Conservation (phyloP, 2,888 invertebrate genomes). For the Drosophila meridionalis region DNA sequence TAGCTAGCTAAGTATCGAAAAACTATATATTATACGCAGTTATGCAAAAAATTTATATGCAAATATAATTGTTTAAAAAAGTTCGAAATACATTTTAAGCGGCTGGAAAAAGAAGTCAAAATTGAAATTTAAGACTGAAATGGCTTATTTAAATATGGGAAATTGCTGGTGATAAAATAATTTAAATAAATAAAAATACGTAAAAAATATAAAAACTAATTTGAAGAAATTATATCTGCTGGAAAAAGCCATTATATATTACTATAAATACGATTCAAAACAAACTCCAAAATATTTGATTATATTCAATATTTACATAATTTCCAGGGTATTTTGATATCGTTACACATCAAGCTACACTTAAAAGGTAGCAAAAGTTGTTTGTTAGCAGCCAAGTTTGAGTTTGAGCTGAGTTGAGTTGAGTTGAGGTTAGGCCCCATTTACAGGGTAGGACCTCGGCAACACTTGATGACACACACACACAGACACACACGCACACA, state of each 20-base stretch:
- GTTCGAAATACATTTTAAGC: slow-evolving; percentile 1
- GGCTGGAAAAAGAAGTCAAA: neutral
- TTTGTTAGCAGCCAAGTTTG: slow-evolving; percentile 16
- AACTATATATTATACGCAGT: neutral
- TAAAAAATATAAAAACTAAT: neutral
- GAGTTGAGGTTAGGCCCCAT: slow-evolving; percentile 13
- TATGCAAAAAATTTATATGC: slow-evolving; percentile 1
- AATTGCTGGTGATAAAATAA: too few species aligned
- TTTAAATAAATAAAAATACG: neutral
- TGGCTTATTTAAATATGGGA: neutral
- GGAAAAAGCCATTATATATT: too few species aligned
- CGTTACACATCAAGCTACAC: neutral
- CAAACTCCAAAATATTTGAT: neutral
- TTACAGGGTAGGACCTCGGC: slow-evolving; percentile 27
- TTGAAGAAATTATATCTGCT: neutral
- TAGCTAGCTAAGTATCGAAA: slow-evolving; percentile 11
- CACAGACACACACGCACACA: slow-evolving; percentile 5
- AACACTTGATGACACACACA: slow-evolving; percentile 63
- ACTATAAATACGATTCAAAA: neutral
- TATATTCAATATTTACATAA: neutral
- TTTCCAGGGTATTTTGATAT: slow-evolving; percentile 28
- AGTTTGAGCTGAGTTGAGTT: slow-evolving; percentile 13
- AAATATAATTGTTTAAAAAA: slow-evolving; percentile 4
- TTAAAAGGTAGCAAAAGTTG: slow-evolving; percentile 24
- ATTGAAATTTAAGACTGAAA: neutral